These are phyloP conservation scores for Mesodorylaimus sp. DNA, from an alignment of 2,888 invertebrate species.

Conservation along the genomic window DNA sequence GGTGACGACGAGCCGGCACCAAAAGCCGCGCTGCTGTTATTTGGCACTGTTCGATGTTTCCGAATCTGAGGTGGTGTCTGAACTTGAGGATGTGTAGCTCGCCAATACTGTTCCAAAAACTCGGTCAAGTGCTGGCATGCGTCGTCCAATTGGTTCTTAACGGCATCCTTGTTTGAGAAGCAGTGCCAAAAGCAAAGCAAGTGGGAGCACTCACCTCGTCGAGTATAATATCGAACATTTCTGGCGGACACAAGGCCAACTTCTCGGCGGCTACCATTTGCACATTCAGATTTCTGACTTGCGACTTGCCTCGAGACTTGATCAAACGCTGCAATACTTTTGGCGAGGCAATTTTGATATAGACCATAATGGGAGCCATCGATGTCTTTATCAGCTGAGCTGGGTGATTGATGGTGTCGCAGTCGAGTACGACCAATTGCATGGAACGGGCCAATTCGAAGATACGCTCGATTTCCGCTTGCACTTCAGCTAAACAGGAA, in stretches of 20 bases:
- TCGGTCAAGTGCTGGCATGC: constrained; percentile 94
- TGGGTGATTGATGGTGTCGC: constrained; percentile 98
- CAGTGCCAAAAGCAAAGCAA: no score
- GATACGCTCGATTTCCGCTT: constrained; percentile 91
- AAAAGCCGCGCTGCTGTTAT: not conserved
- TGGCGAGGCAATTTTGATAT: constrained; percentile 92
- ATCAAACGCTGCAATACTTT: constrained; percentile 69
- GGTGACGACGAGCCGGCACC: no score
- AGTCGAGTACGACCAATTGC: constrained; percentile 72
- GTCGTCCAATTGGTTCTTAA: constrained; percentile 92
- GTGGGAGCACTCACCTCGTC: constrained; percentile 11
- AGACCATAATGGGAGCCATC: constrained; percentile 87
- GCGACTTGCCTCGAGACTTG: constrained; percentile 90
- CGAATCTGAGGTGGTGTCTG: constrained; percentile 10
- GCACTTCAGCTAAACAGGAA: constrained; percentile 48
- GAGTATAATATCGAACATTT: constrained; percentile 12
- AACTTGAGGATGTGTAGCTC: constrained; percentile 66
- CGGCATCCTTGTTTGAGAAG: constrained; percentile 79
- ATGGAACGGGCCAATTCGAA: constrained; percentile 88
- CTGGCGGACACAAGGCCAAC: constrained; percentile 46
- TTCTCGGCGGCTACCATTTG: constrained; percentile 98
- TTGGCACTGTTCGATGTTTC: constrained; percentile 7
- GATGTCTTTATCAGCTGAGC: constrained; percentile 96
- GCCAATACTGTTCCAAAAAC: constrained; percentile 89
- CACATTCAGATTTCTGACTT: constrained; percentile 83